Base-by-base conservation (phyloP, 2,797 vertebrate genomes). In the Taeniopygia guttata region DNA sequence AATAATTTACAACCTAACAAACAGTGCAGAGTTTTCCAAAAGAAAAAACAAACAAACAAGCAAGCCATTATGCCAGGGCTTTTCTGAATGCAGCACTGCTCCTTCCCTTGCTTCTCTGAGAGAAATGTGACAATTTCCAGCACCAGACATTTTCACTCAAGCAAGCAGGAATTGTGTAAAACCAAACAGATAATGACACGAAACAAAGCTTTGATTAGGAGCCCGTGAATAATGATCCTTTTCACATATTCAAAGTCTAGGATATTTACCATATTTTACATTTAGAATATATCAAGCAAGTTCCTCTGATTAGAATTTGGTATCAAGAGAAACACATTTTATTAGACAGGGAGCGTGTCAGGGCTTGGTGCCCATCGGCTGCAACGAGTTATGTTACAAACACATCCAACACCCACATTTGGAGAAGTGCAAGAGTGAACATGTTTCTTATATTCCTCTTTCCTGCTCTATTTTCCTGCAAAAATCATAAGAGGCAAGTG, bases 191-290 rank as follows among this genome's bases (percentile, higher is more conserved):
- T 86, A 89, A 96, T 77, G 94, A 83, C 94, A 87, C 2, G 1
- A 94, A 97, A 95, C 62, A 94, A 94, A 96, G 68, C 59, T 97
- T 96, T 96, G 95, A 97, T 96, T 96, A 96, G 94, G 75, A 94
- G 51, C 32, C 51, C 48, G 62, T 93, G 84, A 95, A 86, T 93
- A 92, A 94, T 49, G 88, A 97, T 93, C 80, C 55, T 94, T 94
- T 95, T 84, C 84, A 93, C 87, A 81, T 95, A 93, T 93, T 91
- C 89, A 94, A 43, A 42, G 79, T 70, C 87, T 94, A 86, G 42
- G 49, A 68, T 81, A 56, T 82, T 95, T 94, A 93, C 87, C 76
- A 72, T 83, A 54, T 74, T 95, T 95, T 83, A 87, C 76, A 67
- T 92, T 93, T 89, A 46, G 66, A 82, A 63, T 34, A 38, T 70